Evolutionary conservation across 2,888 invertebrate genomes (phyloP).

Genomic region (Xestia ashworthii): DNA sequence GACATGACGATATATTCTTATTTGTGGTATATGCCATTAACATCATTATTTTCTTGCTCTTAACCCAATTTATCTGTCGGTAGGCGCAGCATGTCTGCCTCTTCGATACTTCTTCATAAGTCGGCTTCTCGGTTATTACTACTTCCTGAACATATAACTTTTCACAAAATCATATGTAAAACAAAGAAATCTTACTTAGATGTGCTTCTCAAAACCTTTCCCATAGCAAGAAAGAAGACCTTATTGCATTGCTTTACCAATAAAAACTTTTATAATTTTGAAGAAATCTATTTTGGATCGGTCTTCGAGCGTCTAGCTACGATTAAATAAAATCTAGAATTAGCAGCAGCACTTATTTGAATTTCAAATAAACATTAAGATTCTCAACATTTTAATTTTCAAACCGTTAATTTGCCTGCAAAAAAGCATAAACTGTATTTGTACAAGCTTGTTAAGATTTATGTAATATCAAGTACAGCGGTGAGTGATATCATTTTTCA

Average conservation of each 20-base stretch:
- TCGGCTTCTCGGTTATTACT: neutral
- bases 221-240: neutral
- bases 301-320: neutral
- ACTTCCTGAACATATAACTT: neutral
- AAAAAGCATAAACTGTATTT: conserved; percentile 6
- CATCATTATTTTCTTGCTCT: no score
- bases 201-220: no score
- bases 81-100: neutral
- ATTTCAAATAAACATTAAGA: neutral
- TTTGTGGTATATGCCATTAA: neutral
- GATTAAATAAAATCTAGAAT: neutral
- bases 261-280: neutral
- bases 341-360: neutral
- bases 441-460: neutral
- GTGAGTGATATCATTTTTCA: conserved; percentile 39
- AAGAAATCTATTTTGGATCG: neutral
- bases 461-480: neutral
- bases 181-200: no score
- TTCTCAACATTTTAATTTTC: neutral
- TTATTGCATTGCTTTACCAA: neutral
- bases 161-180: neutral
- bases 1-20: neutral
- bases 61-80: neutral
- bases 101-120: neutral
- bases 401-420: neutral